Evolutionary conservation across 2,113 vertebrate species (phyloP).

Genomic region (Lepidothrix coronata): DNA sequence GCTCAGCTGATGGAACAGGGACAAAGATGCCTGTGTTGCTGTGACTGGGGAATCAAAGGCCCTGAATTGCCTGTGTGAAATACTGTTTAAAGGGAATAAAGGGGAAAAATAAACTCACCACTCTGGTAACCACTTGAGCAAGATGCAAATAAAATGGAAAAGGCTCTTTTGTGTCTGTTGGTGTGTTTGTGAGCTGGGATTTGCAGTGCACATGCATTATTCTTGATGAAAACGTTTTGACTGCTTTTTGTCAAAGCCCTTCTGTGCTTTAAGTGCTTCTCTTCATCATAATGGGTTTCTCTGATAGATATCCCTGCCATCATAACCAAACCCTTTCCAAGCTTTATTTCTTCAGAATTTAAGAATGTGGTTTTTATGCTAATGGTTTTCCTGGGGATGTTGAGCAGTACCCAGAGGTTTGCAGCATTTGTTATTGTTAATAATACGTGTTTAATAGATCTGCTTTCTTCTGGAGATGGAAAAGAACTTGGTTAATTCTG

Average conservation of each 20-base stretch:
- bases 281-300: constrained; percentile 30
- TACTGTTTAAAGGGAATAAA: not conserved
- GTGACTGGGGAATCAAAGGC: not conserved
- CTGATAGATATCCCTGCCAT: constrained; percentile 18
- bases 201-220: not conserved
- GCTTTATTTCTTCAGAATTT: not conserved
- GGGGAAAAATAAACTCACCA: not conserved
- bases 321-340: not conserved
- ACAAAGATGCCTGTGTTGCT: not conserved
- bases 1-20: not conserved
- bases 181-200: not conserved
- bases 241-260: constrained; percentile 31
- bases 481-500: constrained; percentile 2
- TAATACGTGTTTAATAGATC: constrained; percentile 31
- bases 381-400: not conserved
- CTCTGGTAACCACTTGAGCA: not conserved
- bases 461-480: not conserved
- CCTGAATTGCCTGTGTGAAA: not conserved
- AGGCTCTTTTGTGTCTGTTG: not conserved
- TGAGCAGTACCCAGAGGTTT: not conserved
- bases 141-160: not conserved
- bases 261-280: constrained; percentile 33
- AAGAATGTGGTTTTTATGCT: constrained; percentile 1
- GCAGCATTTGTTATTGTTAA: constrained; percentile 46
- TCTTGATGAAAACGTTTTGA: constrained; percentile 23